Conservation (phyloP, 2,888 invertebrate genomes). For the Epinotia nisella region DNA sequence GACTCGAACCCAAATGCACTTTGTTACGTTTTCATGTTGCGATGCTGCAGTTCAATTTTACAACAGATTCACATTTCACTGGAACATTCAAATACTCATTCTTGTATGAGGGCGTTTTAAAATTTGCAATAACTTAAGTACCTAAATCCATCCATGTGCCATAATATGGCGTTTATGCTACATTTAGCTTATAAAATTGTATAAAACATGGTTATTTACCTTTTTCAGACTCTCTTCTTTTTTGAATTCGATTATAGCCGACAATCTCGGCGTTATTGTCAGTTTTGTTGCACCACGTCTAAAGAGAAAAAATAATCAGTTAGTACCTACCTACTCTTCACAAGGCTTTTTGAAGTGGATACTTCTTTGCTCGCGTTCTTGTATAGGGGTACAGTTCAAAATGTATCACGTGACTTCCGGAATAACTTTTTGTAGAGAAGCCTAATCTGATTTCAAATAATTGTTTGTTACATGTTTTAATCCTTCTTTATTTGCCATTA, state of each 20-base stretch:
- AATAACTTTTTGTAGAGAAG: too few species aligned
- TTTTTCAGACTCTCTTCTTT: conserved; percentile 84
- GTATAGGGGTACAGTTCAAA: too few species aligned
- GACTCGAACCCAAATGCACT: not conserved
- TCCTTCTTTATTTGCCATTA: too few species aligned
- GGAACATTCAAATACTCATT: conserved; percentile 84
- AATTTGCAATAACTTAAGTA: conserved; percentile 76
- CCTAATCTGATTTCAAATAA: too few species aligned
- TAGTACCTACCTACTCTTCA: conserved; percentile 81
- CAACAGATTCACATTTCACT: conserved; percentile 64
- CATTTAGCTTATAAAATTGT: conserved; percentile 68
- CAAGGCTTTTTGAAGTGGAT: too few species aligned
- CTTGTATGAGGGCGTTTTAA: conserved; percentile 61
- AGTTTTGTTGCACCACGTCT: conserved; percentile 85
- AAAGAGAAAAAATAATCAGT: conserved; percentile 79
- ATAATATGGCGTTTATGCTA: conserved; percentile 53
- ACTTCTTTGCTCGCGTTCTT: too few species aligned
- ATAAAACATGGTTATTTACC: conserved; percentile 80
- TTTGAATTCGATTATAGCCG: conserved; percentile 85
- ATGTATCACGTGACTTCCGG: too few species aligned
- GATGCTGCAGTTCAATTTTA: conserved; percentile 15
- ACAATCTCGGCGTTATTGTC: conserved; percentile 85
- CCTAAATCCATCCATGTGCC: conserved; percentile 55
- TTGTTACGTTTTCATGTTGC: not conserved
- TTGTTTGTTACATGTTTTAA: too few species aligned